phyloP scores from a whole-genome alignment of 2,888 invertebrate genomes.

The Venustoraphidia nigricollis region DNA sequence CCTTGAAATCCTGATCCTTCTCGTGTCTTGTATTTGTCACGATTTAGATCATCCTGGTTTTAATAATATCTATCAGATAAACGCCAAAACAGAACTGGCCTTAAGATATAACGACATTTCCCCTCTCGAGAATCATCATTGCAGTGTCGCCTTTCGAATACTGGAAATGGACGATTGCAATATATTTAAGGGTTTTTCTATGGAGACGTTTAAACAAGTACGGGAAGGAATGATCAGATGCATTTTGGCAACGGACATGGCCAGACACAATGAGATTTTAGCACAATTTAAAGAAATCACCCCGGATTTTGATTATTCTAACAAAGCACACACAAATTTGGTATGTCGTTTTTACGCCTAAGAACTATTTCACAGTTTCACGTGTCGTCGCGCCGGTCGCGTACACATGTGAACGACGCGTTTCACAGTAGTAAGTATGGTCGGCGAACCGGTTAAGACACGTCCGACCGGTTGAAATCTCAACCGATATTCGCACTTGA shows the following conservation, averaged over 20 bases:
- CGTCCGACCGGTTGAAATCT: too few relatives aligned
- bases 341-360: conserved; percentile 28
- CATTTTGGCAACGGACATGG: conserved; percentile 66
- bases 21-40: conserved; percentile 68
- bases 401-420: too few relatives aligned
- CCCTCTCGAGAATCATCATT: conserved; percentile 74
- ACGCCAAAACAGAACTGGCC: conserved; percentile 68
- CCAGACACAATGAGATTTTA: conserved; percentile 61
- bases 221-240: conserved; percentile 67
- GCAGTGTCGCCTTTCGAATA: conserved; percentile 68
- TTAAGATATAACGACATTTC: conserved; percentile 72
- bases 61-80: conserved; percentile 69
- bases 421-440: too few relatives aligned
- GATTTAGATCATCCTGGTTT: conserved; percentile 66
- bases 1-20: conserved; percentile 57
- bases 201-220: conserved; percentile 44
- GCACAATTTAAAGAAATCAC: conserved; percentile 51
- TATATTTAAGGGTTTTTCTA: conserved; percentile 52
- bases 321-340: conserved; percentile 54
- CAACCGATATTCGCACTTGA: too few relatives aligned
- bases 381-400: too few relatives aligned
- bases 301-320: conserved; percentile 49
- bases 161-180: conserved; percentile 67
- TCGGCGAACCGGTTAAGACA: too few relatives aligned
- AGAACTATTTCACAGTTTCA: too few relatives aligned